Percentiles rank a stretch among this genome's conserved stretches.
Conservation (phyloP, 2,113 vertebrate genomes). For the Apodemus speciosus region DNA sequence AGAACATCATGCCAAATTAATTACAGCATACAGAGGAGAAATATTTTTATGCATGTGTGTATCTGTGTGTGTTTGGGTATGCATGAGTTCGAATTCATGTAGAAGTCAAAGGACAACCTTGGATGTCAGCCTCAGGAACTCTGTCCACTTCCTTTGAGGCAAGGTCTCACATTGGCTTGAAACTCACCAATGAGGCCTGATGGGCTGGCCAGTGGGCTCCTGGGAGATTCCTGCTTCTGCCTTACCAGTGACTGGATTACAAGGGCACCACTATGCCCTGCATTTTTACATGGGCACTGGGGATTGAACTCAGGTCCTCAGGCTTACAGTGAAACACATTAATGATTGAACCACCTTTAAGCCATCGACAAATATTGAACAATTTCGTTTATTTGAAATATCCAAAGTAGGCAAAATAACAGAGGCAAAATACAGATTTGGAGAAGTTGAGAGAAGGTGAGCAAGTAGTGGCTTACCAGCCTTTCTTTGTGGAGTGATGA, state of each 20-base stretch:
- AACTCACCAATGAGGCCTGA: not conserved
- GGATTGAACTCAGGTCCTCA: not conserved
- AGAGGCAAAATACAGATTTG: not conserved
- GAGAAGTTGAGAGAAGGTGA: not conserved
- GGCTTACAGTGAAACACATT: not conserved
- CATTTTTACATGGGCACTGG: not conserved
- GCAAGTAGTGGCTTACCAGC: not conserved
- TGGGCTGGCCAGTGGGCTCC: not conserved
- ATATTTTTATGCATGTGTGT: not conserved
- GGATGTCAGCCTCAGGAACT: not conserved
- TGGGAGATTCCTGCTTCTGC: not conserved
- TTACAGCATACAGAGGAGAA: not conserved
- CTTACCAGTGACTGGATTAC: not conserved
- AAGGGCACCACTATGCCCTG: not conserved
- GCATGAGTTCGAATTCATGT: not conserved
- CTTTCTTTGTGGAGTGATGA: not conserved
- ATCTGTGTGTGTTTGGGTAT: not conserved
- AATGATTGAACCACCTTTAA: not conserved
- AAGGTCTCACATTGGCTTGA: not conserved
- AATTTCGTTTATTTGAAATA: not conserved
- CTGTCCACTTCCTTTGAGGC: not conserved
- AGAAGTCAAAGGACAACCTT: not conserved
- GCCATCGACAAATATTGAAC: not conserved
- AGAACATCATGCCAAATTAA: constrained; percentile 9
- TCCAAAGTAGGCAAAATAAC: not conserved